phyloP scores from a whole-genome alignment of 2,888 invertebrate species.

The Drosophila mimetica region DNA sequence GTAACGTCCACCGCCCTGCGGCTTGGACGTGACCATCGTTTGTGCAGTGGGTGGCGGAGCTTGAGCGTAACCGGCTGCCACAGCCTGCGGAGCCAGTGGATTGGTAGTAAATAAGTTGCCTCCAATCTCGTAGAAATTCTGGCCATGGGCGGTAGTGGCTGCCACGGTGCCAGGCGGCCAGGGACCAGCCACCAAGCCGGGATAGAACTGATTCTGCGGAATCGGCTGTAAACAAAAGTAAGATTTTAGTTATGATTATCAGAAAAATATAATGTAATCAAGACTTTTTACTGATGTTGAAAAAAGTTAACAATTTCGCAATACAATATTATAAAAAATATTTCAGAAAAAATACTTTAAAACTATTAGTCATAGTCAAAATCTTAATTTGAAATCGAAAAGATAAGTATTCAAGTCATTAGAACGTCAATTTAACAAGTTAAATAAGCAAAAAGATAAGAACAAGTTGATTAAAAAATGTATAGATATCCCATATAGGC shows the following conservation, averaged over 20 bases:
- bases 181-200: slow-evolving; percentile 86
- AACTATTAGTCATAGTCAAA: not conserved
- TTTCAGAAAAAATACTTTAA: not conserved
- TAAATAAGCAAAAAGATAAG: not conserved
- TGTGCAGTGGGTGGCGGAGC: slow-evolving; percentile 77
- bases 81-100: slow-evolving; percentile 88
- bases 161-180: slow-evolving; percentile 84
- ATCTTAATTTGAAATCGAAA: not conserved
- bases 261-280: no score
- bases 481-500: not conserved
- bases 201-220: slow-evolving; percentile 88
- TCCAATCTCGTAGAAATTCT: slow-evolving; percentile 88
- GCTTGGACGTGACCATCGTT: slow-evolving; percentile 70
- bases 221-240: slow-evolving; percentile 83
- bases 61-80: slow-evolving; percentile 84
- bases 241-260: not conserved
- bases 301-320: no score
- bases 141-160: slow-evolving; percentile 84
- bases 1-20: slow-evolving; percentile 77
- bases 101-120: slow-evolving; percentile 90
- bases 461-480: not conserved
- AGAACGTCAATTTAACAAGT: not conserved
- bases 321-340: not conserved
- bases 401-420: not conserved
- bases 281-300: no score